Evolutionary conservation across 2,888 invertebrate species (phyloP).

Genomic region (Icerya purchasi): DNA sequence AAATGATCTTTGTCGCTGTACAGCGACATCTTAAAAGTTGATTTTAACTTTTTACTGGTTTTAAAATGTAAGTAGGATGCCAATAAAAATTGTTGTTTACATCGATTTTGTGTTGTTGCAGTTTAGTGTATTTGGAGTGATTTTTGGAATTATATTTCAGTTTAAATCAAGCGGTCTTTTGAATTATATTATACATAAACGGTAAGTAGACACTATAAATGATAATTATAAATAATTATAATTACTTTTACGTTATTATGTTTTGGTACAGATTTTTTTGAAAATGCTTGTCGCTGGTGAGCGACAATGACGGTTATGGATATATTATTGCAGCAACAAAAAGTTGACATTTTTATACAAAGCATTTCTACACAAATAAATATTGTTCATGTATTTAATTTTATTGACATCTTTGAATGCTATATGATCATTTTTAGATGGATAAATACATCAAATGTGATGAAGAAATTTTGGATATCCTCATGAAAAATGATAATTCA

Average conservation of each 20-base stretch:
- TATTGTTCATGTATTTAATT: neutral
- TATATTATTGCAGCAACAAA: neutral
- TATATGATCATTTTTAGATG: neutral
- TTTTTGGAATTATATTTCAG: neutral
- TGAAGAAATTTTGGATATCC: neutral
- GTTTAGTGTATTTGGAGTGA: neutral
- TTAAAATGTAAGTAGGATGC: neutral
- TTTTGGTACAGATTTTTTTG: neutral
- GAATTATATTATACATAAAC: neutral
- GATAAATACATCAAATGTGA: neutral
- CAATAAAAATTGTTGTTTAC: neutral
- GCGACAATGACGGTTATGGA: neutral
- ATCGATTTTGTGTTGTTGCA: neutral
- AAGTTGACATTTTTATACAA: neutral
- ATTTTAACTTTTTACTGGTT: neutral
- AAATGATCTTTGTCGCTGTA: neutral
- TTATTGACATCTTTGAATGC: too few relatives aligned
- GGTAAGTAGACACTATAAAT: neutral
- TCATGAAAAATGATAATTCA: neutral
- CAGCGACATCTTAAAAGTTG: neutral
- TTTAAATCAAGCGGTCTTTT: neutral
- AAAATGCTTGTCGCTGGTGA: neutral
- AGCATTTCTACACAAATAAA: neutral
- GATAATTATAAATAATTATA: neutral
- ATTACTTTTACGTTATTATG: neutral